Evolutionary conservation across 92 coral and sea anemone genomes (phyloP).

Genomic region (Desmophyllum pertusum): DNA sequence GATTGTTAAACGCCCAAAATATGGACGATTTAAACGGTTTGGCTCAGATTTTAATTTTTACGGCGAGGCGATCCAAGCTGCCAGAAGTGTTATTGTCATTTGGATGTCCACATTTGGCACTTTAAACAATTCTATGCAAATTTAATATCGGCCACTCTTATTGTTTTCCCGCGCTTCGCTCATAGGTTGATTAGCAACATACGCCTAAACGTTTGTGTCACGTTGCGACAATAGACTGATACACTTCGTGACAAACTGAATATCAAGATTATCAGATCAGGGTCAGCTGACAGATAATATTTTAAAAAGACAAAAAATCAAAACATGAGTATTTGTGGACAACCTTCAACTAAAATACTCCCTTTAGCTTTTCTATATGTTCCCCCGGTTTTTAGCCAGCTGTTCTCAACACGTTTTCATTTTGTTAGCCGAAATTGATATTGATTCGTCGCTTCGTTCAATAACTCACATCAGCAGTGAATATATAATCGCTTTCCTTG

Average conservation of each 20-base stretch:
- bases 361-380: neutral
- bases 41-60: neutral
- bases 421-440: neutral
- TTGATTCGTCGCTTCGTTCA: neutral
- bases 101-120: neutral
- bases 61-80: neutral
- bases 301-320: neutral
- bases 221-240: neutral
- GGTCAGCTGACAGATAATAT: neutral
- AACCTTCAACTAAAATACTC: neutral
- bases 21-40: neutral
- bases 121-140: constrained; percentile 33
- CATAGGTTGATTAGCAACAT: neutral
- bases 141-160: constrained; percentile 25
- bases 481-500: neutral
- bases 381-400: neutral
- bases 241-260: constrained; percentile 20
- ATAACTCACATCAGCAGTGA: neutral
- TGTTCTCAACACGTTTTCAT: neutral
- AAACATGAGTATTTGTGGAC: neutral
- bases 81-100: neutral
- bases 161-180: neutral
- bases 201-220: neutral
- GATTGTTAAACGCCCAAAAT: neutral
- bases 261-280: too few relatives aligned